These are phyloP conservation scores for Leucosticte australis DNA, from an alignment of 2,113 vertebrate genomes.

Conservation along the genomic window DNA sequence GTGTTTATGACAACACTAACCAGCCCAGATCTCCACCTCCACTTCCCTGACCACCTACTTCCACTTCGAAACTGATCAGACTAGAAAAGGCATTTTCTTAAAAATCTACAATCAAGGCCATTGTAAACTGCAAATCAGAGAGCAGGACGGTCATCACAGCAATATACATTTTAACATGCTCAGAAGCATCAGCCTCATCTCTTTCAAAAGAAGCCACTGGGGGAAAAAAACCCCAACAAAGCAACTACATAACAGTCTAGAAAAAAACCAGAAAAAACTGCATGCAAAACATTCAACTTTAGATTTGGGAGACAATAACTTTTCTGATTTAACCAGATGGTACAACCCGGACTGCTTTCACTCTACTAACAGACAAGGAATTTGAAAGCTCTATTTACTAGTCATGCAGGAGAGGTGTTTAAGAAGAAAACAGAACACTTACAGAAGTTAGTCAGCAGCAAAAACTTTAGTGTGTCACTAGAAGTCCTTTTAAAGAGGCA, in stretches of 20 bases:
- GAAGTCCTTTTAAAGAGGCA: constrained; percentile 23
- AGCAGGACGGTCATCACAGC: neutral
- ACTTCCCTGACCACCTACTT: neutral
- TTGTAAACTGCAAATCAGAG: neutral
- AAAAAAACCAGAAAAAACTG: neutral
- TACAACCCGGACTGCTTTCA: neutral
- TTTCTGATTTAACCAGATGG: neutral
- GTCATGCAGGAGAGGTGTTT: neutral
- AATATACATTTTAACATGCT: neutral
- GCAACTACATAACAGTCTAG: neutral
- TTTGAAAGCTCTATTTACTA: neutral
- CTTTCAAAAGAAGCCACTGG: neutral
- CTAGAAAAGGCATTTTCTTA: neutral
- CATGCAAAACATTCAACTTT: neutral
- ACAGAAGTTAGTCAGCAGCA: constrained; percentile 59
- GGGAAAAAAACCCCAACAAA: neutral
- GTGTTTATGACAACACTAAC: neutral
- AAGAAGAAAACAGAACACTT: constrained; percentile 32
- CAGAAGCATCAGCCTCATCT: neutral
- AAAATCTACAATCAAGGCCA: neutral
- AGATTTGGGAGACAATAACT: neutral
- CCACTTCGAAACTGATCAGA: neutral
- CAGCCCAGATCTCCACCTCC: neutral
- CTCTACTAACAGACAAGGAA: neutral
- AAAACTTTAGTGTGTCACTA: constrained; percentile 33